These are phyloP conservation scores for Falco concolor DNA, from an alignment of 2,797 vertebrate genomes.

Conservation along the genomic window DNA sequence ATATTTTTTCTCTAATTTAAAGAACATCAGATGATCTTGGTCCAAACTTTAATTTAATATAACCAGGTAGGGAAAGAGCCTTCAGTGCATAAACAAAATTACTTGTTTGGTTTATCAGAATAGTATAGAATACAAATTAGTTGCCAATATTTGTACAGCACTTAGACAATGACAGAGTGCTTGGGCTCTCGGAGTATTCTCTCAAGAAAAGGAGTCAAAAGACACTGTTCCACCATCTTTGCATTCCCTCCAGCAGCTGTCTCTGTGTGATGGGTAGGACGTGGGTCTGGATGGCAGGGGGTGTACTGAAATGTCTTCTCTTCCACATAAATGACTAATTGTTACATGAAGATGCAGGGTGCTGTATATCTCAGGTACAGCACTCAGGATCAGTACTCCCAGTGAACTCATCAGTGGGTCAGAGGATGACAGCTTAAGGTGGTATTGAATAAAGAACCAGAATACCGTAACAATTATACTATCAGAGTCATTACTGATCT, in stretches of 20 bases:
- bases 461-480: neutral
- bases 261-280: neutral
- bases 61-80: neutral
- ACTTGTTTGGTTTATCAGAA: slow-evolving; percentile 20
- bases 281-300: neutral
- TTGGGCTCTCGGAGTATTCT: neutral
- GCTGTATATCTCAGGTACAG: neutral
- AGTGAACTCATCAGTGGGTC: neutral
- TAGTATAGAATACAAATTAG: slow-evolving; percentile 12
- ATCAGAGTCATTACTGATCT: neutral
- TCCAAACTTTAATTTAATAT: slow-evolving; percentile 1
- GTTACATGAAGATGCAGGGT: neutral
- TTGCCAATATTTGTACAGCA: neutral
- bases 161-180: neutral
- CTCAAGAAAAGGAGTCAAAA: neutral
- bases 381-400: neutral
- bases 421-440: neutral
- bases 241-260: neutral
- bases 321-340: neutral
- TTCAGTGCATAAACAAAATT: slow-evolving; percentile 11
- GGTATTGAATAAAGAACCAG: neutral
- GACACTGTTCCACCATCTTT: neutral
- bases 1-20: slow-evolving; percentile 18
- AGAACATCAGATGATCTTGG: neutral
- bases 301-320: neutral